Evolutionary conservation across 2,113 vertebrate species (phyloP), one percentile per base, ranked within the genome.

Genomic region (Bujurquina vittata): DNA sequence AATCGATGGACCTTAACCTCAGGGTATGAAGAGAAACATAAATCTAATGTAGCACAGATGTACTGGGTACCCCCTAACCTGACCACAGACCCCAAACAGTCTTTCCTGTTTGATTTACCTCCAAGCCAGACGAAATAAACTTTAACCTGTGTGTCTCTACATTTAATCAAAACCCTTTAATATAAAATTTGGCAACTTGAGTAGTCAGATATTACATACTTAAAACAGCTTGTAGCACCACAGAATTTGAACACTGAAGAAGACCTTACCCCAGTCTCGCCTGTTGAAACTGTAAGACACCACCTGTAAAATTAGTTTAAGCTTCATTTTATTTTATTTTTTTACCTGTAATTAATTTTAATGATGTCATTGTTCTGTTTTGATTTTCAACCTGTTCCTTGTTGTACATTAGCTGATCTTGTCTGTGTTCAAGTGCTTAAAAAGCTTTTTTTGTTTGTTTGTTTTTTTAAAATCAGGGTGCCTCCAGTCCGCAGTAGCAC

Each of bases 11-110:
- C 86, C 84, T 90, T 88, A 94, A 94, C 91, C 95, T 96, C 95
- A 96, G 95, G 95, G 94, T 93, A 91, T 93, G 92, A 94, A 92
- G 83, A 91, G 85, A 93, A 84, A 91, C 87, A 85, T 83, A 61
- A 90, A 87, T 87, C 67, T 90, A 93, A 95, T 95, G 95, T 96
- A 95, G 95, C 95, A 95, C 67, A 65, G 84, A 90, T 80, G 80
- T 88, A 77, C 75, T 87, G 86, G 90, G 79, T 81, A 80, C 46
- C 78, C 85, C 80, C 78, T 73, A 46, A 84, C 75, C 76, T 84
- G 74, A 77, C 67, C 84, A 77, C 67, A 1, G 8, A 84, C 11
- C 55, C 77, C 73, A 84, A 83, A 84, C 74, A 37, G 56, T 85
- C 79, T 76, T 81, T 89, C 60, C 62, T 77, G 75, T 88, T 85